Conservation (phyloP, 2,797 vertebrate species). For the Poecilia gillii region DNA sequence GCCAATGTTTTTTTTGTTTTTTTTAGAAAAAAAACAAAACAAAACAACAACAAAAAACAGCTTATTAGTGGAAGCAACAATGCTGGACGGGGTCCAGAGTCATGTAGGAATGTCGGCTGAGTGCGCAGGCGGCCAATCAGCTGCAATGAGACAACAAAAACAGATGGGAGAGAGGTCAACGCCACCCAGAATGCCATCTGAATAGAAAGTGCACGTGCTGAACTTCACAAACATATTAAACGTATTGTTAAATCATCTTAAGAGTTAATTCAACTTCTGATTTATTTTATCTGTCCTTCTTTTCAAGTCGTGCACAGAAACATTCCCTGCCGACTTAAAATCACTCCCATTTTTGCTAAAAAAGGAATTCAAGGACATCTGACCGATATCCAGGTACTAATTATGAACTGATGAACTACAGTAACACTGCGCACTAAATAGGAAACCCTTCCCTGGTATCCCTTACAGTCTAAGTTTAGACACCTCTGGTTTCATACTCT, state of each 20-base stretch:
- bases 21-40: too few relatives aligned
- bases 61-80: slow-evolving; percentile 44
- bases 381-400: background rate
- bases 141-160: slow-evolving; percentile 35
- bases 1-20: slow-evolving; percentile 19
- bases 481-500: background rate
- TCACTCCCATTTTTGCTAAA: background rate
- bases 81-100: slow-evolving; percentile 31
- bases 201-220: slow-evolving; percentile 6
- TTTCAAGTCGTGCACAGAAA: background rate
- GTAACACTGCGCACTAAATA: background rate
- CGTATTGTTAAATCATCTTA: slow-evolving; percentile 10
- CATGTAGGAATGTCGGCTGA: slow-evolving; percentile 38
- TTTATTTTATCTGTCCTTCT: background rate
- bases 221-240: slow-evolving; percentile 12
- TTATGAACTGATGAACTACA: background rate
- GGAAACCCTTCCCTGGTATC: background rate
- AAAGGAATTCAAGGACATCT: background rate
- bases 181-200: slow-evolving; percentile 29
- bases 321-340: background rate
- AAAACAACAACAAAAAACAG: slow-evolving; percentile 46
- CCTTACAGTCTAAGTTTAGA: background rate
- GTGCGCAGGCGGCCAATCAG: slow-evolving; percentile 29
- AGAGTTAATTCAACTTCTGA: background rate
- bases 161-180: slow-evolving; percentile 39